Evolutionary conservation across 2,888 invertebrate species (phyloP).

Genomic region (Pristionchus fissidentatus): DNA sequence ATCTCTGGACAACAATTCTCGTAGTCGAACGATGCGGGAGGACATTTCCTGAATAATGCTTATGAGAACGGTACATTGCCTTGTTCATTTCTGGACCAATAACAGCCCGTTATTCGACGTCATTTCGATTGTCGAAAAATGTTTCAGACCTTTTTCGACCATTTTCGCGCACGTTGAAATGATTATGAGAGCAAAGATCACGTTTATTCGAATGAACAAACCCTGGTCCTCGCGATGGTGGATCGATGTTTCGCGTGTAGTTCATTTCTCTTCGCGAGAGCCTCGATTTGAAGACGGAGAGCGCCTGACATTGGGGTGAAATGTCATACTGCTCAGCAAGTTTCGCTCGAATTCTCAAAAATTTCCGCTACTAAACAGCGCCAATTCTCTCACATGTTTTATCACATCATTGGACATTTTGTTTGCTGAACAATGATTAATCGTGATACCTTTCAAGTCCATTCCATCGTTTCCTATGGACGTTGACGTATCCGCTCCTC

Average conservation of each 20-base stretch:
- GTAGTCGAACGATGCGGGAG: conserved; percentile 58
- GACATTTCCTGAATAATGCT: conserved; percentile 60
- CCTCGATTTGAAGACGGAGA: conserved; percentile 66
- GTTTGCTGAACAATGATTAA: background rate
- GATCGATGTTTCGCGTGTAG: conserved; percentile 54
- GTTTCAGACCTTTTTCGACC: no score
- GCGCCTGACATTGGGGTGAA: conserved; percentile 53
- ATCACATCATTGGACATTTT: no score
- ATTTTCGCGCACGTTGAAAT: background rate
- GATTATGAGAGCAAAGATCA: background rate
- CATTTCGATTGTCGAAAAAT: no score
- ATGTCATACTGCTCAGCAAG: no score
- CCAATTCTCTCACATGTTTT: no score
- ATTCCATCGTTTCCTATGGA: background rate
- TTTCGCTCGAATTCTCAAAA: no score
- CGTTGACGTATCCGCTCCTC: background rate
- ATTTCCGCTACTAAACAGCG: no score
- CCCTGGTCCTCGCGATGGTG: conserved; percentile 58
- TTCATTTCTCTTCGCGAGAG: conserved; percentile 65
- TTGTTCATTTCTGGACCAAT: no score
- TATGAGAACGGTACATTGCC: background rate
- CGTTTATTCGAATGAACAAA: no score
- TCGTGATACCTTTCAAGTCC: conserved; percentile 11
- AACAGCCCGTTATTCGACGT: no score
- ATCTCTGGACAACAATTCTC: conserved; percentile 59